Percentiles rank a stretch among this genome's conserved stretches.
Evolutionary conservation across 2,888 invertebrate genomes (phyloP).

Genomic region (Aleiodes alternator): DNA sequence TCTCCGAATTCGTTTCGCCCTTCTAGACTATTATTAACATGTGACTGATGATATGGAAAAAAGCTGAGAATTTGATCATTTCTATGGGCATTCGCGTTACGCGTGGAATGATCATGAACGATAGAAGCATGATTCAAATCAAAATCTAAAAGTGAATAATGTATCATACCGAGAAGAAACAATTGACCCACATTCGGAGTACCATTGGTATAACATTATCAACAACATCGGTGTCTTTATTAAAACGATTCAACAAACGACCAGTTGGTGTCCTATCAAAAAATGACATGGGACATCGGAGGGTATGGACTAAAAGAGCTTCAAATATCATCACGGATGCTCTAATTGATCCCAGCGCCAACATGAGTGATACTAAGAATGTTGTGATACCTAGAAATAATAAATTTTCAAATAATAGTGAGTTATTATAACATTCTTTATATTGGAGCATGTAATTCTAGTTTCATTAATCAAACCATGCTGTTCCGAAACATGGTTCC

Average conservation of each 20-base stretch:
- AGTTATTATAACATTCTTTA: constrained; percentile 20
- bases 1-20: too few relatives aligned
- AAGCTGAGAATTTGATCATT: too few relatives aligned
- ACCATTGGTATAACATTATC: constrained; percentile 80
- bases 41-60: too few relatives aligned
- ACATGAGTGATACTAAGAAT: constrained; percentile 77
- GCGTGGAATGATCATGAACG: too few relatives aligned
- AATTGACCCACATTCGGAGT: constrained; percentile 75
- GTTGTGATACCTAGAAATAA: constrained; percentile 75
- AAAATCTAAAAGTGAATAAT: constrained; percentile 32
- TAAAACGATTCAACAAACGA: constrained; percentile 82
- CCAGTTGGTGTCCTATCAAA: constrained; percentile 84
- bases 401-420: constrained; percentile 20
- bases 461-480: too few relatives aligned
- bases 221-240: constrained; percentile 82
- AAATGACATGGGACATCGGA: constrained; percentile 82
- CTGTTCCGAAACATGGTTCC: too few relatives aligned
- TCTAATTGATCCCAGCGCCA: constrained; percentile 79
- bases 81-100: too few relatives aligned
- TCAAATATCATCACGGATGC: constrained; percentile 81
- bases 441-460: not conserved
- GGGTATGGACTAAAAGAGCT: constrained; percentile 77
- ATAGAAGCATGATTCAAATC: constrained; percentile 20
- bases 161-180: constrained; percentile 67
- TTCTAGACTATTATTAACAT: too few relatives aligned